Base-by-base conservation (phyloP, 2,797 vertebrate species). In the Vireo griseus region DNA sequence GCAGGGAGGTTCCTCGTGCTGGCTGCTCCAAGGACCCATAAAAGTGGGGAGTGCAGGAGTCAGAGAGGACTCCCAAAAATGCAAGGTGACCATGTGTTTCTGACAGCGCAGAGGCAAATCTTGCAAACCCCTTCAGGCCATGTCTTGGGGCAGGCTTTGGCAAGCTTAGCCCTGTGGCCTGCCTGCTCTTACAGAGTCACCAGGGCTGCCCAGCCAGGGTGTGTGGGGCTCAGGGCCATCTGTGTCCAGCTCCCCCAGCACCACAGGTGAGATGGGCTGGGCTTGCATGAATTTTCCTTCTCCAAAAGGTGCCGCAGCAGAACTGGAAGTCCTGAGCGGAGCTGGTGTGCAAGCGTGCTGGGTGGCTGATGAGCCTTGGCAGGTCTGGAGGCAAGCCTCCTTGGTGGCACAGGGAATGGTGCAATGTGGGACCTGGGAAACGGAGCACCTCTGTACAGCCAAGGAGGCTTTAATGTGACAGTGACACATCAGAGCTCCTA, bases 141-240 rank as follows among this genome's bases (percentile, higher is more conserved):
- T 0, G 0, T 75, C 31, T 62, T 1, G 2, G 47, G 59, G 31
- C 72, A 90, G 79, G 83, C 48, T 86, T 71, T 5, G 10, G 57
- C 76, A 59, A 0, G 44, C 74, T 79, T 39, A 66, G 47, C 67
- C 35, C 40, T 58, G 25, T 0, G 3, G 39, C 25, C 8, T 28
- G 16, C 45, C 12, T 0, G 11, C n/a, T 69, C 71, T 75, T 4
- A 3, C 44, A 79, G 42, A 48, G 45, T 44, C 44, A 29, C 31
- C 44, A 11, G 73, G 29, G 40, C 55, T 81, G 67, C 39, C 39
- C 0, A 0, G 18, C 26, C 3, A 2, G 29, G 39, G 24, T 4
- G 0, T 0, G 0, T 1, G 5, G 61, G 29, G 35, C 67, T 76
- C 5, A 0, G 25, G 26, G 54, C 42, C 16, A 5, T 25, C n/a